These are phyloP conservation scores for Hipposideros larvatus DNA, from an alignment of 2,797 vertebrate genomes.

Conservation along the genomic window DNA sequence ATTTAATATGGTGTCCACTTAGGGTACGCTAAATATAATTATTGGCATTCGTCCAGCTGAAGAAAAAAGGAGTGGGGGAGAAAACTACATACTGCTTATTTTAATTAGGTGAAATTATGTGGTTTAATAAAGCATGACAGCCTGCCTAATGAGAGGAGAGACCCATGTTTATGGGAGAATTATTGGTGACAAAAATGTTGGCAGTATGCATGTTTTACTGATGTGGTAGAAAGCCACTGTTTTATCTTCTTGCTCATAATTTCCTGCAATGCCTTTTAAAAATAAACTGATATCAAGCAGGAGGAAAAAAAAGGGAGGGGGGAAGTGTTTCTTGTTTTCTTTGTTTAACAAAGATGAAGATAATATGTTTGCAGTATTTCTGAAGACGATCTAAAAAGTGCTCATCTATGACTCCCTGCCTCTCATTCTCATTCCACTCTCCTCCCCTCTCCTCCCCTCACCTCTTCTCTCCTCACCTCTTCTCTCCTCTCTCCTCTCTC, in stretches of 20 bases:
- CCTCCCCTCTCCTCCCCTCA: background rate
- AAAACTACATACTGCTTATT: constrained; percentile 84
- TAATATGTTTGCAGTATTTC: background rate
- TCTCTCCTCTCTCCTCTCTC: too few relatives aligned
- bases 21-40: constrained; percentile 79
- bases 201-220: constrained; percentile 67
- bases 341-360: constrained; percentile 22
- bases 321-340: constrained; percentile 40
- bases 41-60: constrained; percentile 82
- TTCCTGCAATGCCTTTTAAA: constrained; percentile 76
- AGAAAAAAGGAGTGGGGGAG: constrained; percentile 64
- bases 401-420: fast-evolving
- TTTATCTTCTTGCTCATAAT: constrained; percentile 86
- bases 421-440: background rate
- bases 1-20: constrained; percentile 86
- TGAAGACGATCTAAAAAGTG: background rate
- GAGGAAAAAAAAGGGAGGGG: background rate
- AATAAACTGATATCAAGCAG: constrained; percentile 76
- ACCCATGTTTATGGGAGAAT: constrained; percentile 83
- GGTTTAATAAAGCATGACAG: constrained; percentile 87
- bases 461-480: too few relatives aligned
- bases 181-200: constrained; percentile 85
- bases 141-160: constrained; percentile 84
- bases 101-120: constrained; percentile 89
- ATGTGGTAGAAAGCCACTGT: constrained; percentile 75